Conservation (phyloP, 2,797 vertebrate genomes). For the Myotis myotis region DNA sequence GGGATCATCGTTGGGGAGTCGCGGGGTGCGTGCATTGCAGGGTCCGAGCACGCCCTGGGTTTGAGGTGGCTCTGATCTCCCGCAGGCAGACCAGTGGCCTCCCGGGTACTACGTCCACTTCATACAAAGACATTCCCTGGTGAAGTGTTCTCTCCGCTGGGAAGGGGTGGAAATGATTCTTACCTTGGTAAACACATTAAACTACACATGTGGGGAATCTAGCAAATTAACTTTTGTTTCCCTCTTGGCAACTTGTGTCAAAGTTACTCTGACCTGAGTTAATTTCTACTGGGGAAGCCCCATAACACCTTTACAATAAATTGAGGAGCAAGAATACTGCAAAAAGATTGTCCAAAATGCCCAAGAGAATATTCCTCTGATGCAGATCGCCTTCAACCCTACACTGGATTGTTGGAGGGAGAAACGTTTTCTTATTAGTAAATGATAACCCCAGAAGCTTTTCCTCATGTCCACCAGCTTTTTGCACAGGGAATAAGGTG, state of each 20-base stretch:
- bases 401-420: not conserved
- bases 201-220: not conserved
- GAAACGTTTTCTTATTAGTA: not conserved
- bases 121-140: not conserved
- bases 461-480: slow-evolving; percentile 70
- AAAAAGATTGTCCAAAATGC: not conserved
- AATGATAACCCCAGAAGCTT: slow-evolving; percentile 47
- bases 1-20: slow-evolving; percentile 44
- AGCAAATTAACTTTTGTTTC: not conserved
- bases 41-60: slow-evolving; percentile 42
- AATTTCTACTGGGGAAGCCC: not conserved
- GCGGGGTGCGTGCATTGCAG: rapidly evolving
- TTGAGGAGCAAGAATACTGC: not conserved
- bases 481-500: slow-evolving; percentile 67
- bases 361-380: not conserved
- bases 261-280: not conserved
- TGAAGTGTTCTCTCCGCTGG: not conserved
- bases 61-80: slow-evolving; percentile 30
- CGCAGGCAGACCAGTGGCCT: not conserved
- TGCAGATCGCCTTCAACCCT: not conserved
- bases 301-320: not conserved
- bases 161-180: not conserved
- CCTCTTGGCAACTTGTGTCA: not conserved
- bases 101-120: not conserved
- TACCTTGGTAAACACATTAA: not conserved